These are phyloP conservation scores for Amphimallon solstitiale DNA, from an alignment of 2,888 invertebrate species.

Conservation along the genomic window DNA sequence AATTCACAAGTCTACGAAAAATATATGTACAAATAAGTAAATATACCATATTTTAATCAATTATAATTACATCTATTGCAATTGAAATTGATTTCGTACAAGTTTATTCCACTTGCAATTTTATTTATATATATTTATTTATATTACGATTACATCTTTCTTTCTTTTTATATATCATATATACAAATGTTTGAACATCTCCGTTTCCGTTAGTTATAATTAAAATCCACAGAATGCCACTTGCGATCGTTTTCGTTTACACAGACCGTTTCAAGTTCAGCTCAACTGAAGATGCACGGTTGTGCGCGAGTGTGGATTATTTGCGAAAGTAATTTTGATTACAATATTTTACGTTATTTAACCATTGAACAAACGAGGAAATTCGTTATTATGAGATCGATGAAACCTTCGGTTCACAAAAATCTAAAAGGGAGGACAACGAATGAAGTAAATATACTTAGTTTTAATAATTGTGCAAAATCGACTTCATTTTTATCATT, in stretches of 20 bases:
- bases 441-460: too few relatives aligned
- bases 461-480: too few relatives aligned
- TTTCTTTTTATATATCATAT: neutral
- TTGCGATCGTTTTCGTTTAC: too few relatives aligned
- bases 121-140: neutral
- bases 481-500: too few relatives aligned
- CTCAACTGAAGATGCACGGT: too few relatives aligned
- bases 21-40: conserved; percentile 39
- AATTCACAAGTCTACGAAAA: conserved; percentile 29
- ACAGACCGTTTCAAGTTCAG: too few relatives aligned
- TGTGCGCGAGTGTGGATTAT: too few relatives aligned
- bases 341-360: neutral
- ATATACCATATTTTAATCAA: conserved; percentile 10
- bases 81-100: neutral
- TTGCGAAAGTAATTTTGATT: too few relatives aligned
- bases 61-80: conserved; percentile 9
- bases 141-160: neutral
- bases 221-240: too few relatives aligned
- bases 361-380: neutral
- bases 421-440: neutral
- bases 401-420: neutral
- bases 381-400: neutral
- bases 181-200: neutral
- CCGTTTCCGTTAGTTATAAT: too few relatives aligned
- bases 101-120: neutral